Base-by-base conservation (phyloP, 1,140 invertebrate species). In the Hypsibius dujardini region DNA sequence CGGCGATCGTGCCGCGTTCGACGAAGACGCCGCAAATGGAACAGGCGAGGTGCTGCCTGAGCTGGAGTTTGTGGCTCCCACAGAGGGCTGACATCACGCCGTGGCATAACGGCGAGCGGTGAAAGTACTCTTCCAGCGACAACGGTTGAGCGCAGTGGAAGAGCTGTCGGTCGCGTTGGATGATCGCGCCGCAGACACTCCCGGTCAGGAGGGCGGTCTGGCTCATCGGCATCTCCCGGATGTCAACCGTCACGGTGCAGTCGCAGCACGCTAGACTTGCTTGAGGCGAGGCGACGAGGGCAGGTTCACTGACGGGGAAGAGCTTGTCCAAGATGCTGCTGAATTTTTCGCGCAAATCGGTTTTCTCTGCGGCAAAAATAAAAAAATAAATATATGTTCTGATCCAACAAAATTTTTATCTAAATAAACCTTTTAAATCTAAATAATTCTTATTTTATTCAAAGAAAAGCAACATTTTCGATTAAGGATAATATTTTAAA, bases 21-120 rank as follows among this genome's bases (percentile, higher is more conserved):
- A 56, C n/a, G 50, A 56, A 56, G 50, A 56, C n/a, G 50, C 50
- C 50, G n/a, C 50, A 56, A n/a, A 56, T 56, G 7, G 50, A n/a
- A 56, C 50, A 56, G n/a, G n/a, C n/a, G 7, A 56, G 7, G 50
- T 56, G 50, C 7, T 7, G 7, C n/a, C n/a, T 7, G n/a, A 56
- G 50, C n/a, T 56, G 50, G n/a, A 7, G 50, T 56, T 56, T 7
- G 50, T 56, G 50, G n/a, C 7, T n/a, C n/a, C 7, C 7, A n/a
- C 50, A 56, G 50, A 56, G 50, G n/a, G 50, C 7, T 7, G n/a
- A 7, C n/a, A 56, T 12, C 50, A n/a, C 50, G 50, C 50, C 50
- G 7, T n/a, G 50, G 50, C 50, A 12, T 7, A n/a, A n/a, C 7
- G 50, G n/a, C 7, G n/a, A 56, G 50, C 50, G 50, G 7, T 12